Evolutionary conservation across 2,888 invertebrate genomes (phyloP).

Genomic region (Xylocampa areola): DNA sequence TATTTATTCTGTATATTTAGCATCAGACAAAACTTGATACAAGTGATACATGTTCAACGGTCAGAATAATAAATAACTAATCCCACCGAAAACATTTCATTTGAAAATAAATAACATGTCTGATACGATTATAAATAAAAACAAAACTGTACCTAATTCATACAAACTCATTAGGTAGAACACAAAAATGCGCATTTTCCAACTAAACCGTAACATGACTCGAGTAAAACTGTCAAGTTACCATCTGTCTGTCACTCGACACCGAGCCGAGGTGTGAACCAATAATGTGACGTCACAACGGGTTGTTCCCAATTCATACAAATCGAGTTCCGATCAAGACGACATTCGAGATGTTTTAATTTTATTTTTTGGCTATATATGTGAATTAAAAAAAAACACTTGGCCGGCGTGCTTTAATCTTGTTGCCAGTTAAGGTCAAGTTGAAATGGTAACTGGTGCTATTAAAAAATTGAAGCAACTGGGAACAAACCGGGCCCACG

Average conservation of each 20-base stretch:
- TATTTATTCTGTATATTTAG: too few species aligned
- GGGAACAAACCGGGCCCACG: constrained; percentile 26
- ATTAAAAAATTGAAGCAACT: too few species aligned
- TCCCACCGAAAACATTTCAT: too few species aligned
- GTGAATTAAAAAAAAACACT: too few species aligned
- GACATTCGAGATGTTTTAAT: not conserved
- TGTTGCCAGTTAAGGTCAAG: too few species aligned
- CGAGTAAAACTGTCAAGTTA: constrained; percentile 19
- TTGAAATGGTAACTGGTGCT: too few species aligned
- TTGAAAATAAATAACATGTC: too few species aligned
- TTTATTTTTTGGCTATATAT: not conserved
- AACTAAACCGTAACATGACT: constrained; percentile 32
- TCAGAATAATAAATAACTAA: too few species aligned
- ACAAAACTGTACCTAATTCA: not conserved
- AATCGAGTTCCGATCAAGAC: not conserved
- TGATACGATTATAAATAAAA: not conserved
- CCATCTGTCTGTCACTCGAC: constrained; percentile 50
- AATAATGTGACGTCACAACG: constrained; percentile 51
- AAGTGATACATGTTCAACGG: too few species aligned
- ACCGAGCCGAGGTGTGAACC: constrained; percentile 58
- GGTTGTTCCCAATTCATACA: constrained; percentile 10
- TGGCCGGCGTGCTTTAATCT: too few species aligned
- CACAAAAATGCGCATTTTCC: constrained; percentile 39
- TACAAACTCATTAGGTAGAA: constrained; percentile 35
- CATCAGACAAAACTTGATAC: too few species aligned